Evolutionary conservation across 2,797 vertebrate species (phyloP), one percentile per base, ranked within the genome.

Genomic region (Eurystomus glaucurus): DNA sequence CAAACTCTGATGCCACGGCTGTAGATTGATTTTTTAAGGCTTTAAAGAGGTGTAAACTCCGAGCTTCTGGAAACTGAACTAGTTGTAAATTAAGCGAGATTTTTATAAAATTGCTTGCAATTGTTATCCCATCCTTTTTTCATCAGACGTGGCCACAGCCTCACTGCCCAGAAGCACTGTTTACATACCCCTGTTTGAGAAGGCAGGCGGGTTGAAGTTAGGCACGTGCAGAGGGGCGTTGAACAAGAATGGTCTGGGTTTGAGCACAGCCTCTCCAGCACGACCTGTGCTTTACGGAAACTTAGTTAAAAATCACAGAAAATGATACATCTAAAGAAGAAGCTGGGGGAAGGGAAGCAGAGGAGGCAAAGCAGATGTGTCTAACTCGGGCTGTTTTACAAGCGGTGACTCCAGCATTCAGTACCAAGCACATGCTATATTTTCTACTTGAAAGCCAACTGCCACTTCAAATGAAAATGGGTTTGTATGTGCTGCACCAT

Each of bases 381-480:
- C 88, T 83, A 51, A 78, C 37, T 22, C 51, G 8, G 65, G 55
- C 91, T 69, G 29, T 35, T 69, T 70, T 52, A 22, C 39, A 41
- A 50, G 55, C 72, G 37, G 6, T 68, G 74, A 88, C 75, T 90
- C 78, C 62, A 79, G 65, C 39, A 21, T 54, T 81, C 14, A 1
- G 48, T 45, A 82, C 82, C 61, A 58, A 94, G 72, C 86, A 82
- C n/a, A 86, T 70, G 77, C 61, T 85, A 0, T 85, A 72, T 71
- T 93, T 94, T 90, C 93, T 76, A 80, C 90, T 94, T 88, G 88
- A 96, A 93, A 97, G 94, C 81, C 14, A 31, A 52, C 93, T 91
- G 61, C 74, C 60, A 31, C 57, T 94, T 85, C 76, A 94, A 87
- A 66, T 69, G 61, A 72, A 65, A 94, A 88, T 81, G 85, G 84